Evolutionary conservation across 2,113 vertebrate genomes (phyloP).

Genomic region (Coturnix japonica): DNA sequence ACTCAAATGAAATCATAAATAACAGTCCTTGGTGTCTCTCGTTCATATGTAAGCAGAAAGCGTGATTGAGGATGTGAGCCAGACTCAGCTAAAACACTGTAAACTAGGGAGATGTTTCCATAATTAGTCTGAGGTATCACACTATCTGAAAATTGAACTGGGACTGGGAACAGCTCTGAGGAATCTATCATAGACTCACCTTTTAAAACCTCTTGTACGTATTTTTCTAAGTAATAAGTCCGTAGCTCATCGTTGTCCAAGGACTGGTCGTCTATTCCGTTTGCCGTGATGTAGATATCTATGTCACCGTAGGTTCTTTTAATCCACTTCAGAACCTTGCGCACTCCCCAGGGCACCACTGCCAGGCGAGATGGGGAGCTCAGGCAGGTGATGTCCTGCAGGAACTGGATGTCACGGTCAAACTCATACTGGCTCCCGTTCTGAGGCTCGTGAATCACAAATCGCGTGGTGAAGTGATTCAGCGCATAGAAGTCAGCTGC

Average conservation of each 20-base stretch:
- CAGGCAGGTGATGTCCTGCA: slow-evolving; percentile 87
- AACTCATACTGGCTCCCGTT: slow-evolving; percentile 67
- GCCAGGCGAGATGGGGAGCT: slow-evolving; percentile 82
- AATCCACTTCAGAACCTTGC: slow-evolving; percentile 88
- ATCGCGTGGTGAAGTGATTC: slow-evolving; percentile 94
- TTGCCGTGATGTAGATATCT: slow-evolving; percentile 89
- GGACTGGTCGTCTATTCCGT: slow-evolving; percentile 88
- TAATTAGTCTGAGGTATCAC: not conserved
- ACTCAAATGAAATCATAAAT: not conserved
- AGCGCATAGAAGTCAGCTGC: slow-evolving; percentile 89
- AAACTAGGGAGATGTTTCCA: not conserved
- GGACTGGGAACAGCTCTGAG: not conserved
- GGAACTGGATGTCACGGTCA: slow-evolving; percentile 80
- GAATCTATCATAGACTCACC: slow-evolving; percentile 74
- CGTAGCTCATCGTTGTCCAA: slow-evolving; percentile 83
- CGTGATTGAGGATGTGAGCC: not conserved
- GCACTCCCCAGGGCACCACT: slow-evolving; percentile 87
- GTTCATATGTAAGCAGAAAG: not conserved
- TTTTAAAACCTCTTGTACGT: slow-evolving; percentile 90
- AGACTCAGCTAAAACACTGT: not conserved
- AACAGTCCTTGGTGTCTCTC: not conserved
- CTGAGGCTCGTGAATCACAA: slow-evolving; percentile 79
- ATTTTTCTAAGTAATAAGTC: slow-evolving; percentile 85
- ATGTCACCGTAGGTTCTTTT: slow-evolving; percentile 81
- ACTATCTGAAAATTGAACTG: not conserved